A percentile compares a stretch with the other conserved stretches of the same genome.
These are phyloP conservation scores for Caenorhabditis becei DNA, from an alignment of 2,888 invertebrate species.

Conservation along the genomic window DNA sequence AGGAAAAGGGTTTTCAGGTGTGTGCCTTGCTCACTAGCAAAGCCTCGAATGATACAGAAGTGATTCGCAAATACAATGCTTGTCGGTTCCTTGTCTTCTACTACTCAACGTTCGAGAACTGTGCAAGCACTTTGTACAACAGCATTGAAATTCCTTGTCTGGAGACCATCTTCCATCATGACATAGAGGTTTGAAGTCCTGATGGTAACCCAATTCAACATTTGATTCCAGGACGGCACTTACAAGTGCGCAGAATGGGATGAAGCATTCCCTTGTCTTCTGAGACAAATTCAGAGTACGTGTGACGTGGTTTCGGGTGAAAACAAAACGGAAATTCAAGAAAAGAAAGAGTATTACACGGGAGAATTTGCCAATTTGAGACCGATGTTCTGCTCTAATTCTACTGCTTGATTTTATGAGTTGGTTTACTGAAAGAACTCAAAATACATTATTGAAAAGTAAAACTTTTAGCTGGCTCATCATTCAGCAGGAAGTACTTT, in stretches of 20 bases:
- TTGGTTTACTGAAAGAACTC: no score
- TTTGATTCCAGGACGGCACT: background rate
- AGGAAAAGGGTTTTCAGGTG: no score
- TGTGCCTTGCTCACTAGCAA: no score
- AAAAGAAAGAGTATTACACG: background rate
- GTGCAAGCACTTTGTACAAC: background rate
- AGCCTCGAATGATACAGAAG: no score
- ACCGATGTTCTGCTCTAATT: background rate
- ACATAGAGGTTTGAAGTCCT: background rate
- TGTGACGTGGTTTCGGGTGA: background rate
- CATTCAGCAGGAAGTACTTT: no score
- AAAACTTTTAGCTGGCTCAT: no score
- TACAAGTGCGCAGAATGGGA: background rate
- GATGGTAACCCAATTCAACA: background rate
- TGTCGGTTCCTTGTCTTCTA: slow-evolving; percentile 3
- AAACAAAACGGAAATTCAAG: background rate
- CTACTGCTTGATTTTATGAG: no score
- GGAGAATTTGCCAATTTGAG: background rate
- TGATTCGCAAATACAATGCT: no score
- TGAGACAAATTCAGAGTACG: background rate
- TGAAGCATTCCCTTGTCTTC: background rate
- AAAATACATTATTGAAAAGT: no score
- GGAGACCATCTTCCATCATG: background rate
- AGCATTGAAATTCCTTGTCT: background rate
- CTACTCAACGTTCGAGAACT: background rate